Percentiles rank a stretch among this genome's conserved stretches.
Evolutionary conservation across 2,797 vertebrate genomes (phyloP).

Genomic region (Loriculus beryllinus): DNA sequence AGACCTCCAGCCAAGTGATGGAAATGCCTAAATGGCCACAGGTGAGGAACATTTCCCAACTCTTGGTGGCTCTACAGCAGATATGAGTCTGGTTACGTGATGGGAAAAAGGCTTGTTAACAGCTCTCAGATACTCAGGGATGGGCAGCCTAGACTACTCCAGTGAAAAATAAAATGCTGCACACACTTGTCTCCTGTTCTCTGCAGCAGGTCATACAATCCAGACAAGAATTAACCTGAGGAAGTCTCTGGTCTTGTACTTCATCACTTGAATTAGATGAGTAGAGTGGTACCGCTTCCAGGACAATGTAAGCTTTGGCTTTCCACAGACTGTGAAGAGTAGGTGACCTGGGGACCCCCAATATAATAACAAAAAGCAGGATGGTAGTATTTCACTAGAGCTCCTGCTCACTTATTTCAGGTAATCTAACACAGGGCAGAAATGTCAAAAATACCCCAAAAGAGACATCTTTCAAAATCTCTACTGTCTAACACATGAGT

Average conservation of each 20-base stretch:
- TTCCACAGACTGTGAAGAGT: neutral
- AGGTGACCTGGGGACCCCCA: neutral
- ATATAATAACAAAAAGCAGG: fast-evolving
- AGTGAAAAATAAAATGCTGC: neutral
- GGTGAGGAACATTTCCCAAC: neutral
- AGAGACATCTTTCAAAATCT: neutral
- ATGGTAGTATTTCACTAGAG: neutral
- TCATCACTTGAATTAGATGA: neutral
- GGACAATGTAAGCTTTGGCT: neutral
- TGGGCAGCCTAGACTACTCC: neutral
- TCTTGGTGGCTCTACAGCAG: neutral
- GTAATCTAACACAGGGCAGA: neutral
- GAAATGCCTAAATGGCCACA: neutral
- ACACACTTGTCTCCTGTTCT: neutral
- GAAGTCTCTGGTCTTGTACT: neutral
- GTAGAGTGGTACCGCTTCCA: neutral
- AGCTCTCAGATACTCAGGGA: neutral
- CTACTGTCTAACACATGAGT: neutral
- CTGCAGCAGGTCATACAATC: neutral
- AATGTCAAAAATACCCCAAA: neutral
- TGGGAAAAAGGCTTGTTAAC: neutral
- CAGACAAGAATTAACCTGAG: neutral
- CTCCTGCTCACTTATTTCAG: neutral
- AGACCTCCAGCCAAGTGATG: neutral
- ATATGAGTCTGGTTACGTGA: fast-evolving